These are phyloP conservation scores for Saguinus imperator DNA, from an alignment of 2,113 vertebrate genomes.

Conservation along the genomic window DNA sequence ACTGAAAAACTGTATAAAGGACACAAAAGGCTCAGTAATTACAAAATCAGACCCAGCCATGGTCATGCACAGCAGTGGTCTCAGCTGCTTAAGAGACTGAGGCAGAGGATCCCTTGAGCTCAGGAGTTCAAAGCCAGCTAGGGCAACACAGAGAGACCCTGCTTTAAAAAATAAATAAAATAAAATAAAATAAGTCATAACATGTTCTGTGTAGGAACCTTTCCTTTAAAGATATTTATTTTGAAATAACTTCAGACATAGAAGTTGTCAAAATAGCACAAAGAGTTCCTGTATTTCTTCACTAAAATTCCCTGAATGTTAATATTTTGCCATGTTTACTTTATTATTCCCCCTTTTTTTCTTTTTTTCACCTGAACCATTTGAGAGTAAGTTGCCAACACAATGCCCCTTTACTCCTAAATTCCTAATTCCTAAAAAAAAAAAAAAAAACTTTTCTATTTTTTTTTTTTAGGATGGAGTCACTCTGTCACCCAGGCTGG, in stretches of 20 bases:
- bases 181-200: neutral
- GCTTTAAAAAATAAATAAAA: neutral
- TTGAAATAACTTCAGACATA: conserved; percentile 22
- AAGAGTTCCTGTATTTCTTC: neutral
- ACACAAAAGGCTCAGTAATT: neutral
- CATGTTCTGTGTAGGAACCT: neutral
- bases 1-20: neutral
- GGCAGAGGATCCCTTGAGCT: neutral
- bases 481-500: too few relatives aligned
- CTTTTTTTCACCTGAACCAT: neutral
- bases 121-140: neutral
- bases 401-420: neutral
- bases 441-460: neutral
- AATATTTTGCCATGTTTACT: neutral
- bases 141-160: neutral
- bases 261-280: neutral
- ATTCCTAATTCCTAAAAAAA: neutral
- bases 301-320: neutral
- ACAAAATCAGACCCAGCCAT: neutral
- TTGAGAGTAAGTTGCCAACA: neutral
- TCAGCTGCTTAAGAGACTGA: neutral
- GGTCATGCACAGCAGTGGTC: neutral
- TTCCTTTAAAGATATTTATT: neutral
- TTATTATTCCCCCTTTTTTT: neutral
- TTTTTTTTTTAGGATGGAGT: too few relatives aligned